phyloP scores from a whole-genome alignment of 2,113 vertebrate species.

The Centrocercus urophasianus region DNA sequence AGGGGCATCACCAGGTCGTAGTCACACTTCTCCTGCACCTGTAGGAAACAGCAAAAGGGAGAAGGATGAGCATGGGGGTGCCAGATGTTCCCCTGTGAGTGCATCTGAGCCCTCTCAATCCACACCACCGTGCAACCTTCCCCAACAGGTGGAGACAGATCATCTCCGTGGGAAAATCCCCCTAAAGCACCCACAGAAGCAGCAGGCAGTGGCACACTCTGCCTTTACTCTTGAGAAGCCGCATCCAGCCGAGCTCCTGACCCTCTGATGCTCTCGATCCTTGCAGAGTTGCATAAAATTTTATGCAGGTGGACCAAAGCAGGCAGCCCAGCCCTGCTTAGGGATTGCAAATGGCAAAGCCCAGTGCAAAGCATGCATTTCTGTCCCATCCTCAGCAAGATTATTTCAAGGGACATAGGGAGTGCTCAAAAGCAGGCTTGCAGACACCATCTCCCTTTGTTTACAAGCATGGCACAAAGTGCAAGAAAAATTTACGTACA shows the following conservation, averaged over 20 bases:
- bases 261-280: not conserved
- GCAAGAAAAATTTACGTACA: not conserved
- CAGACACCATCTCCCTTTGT: not conserved
- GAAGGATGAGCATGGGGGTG: not conserved
- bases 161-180: fast-evolving
- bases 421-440: fast-evolving
- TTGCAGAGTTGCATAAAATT: not conserved
- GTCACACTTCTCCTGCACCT: slow-evolving; percentile 91
- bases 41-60: not conserved
- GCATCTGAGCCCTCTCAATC: fast-evolving
- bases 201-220: not conserved
- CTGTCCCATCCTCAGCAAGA: not conserved
- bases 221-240: not conserved
- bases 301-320: not conserved
- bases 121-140: fast-evolving
- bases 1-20: slow-evolving; percentile 91
- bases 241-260: not conserved
- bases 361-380: fast-evolving
- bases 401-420: not conserved
- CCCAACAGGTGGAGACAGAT: not conserved
- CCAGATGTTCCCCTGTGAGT: fast-evolving
- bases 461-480: not conserved
- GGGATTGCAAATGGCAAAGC: not conserved
- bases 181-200: fast-evolving
- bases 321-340: not conserved